Percentiles rank a stretch among this genome's conserved stretches.
These are phyloP conservation scores for Bujurquina vittata DNA, from an alignment of 2,113 vertebrate genomes.

Conservation along the genomic window DNA sequence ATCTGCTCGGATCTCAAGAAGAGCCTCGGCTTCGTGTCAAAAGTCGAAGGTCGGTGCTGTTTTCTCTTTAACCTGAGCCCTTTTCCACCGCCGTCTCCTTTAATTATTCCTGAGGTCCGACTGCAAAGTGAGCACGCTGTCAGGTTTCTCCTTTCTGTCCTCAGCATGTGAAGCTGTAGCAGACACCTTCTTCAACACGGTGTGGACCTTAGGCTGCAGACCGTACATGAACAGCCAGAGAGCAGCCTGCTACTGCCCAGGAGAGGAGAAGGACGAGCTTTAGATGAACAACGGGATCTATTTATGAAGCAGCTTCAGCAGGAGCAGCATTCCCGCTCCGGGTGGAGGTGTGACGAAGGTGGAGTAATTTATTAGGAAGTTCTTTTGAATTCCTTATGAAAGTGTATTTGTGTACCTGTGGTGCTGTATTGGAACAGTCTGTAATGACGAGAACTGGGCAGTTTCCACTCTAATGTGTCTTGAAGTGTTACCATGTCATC, in stretches of 20 bases:
- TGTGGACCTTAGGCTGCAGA: slow-evolving; percentile 96
- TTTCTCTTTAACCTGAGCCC: neutral
- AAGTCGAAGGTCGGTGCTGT: slow-evolving; percentile 88
- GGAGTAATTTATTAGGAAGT: slow-evolving; percentile 66
- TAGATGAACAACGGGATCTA: slow-evolving; percentile 46
- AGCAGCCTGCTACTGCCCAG: slow-evolving; percentile 89
- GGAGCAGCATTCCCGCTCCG: neutral
- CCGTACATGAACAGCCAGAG: slow-evolving; percentile 99
- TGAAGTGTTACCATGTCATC: neutral
- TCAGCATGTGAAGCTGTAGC: slow-evolving; percentile 92
- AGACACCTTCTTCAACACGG: slow-evolving; percentile 93
- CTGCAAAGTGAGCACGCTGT: rapidly evolving
- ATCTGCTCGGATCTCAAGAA: slow-evolving; percentile 98
- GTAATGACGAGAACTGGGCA: neutral
- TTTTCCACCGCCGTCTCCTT: neutral
- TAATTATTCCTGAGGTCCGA: neutral
- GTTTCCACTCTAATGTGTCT: neutral
- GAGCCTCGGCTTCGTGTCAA: slow-evolving; percentile 95
- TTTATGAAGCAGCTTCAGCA: slow-evolving; percentile 17
- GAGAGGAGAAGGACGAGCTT: slow-evolving; percentile 92
- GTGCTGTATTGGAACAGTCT: neutral
- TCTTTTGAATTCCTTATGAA: neutral
- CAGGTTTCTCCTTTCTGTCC: neutral
- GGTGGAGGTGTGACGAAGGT: neutral
- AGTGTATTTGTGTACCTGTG: neutral